Conservation (phyloP, 2,888 invertebrate species). For the Standfussiana lucernea region DNA sequence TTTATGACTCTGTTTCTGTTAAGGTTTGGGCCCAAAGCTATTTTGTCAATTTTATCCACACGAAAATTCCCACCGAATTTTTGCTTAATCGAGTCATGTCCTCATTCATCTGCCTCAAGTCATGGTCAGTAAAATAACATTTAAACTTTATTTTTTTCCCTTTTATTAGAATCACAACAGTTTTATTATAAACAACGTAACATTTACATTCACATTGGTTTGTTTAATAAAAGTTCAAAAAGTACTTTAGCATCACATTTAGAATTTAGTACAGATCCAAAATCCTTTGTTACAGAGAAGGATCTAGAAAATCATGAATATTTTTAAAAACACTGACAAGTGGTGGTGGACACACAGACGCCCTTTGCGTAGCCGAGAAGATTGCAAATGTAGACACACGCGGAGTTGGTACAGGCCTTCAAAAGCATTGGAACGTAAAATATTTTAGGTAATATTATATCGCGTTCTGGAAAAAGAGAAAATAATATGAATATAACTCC, state of each 20-base stretch:
- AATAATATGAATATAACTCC: background rate
- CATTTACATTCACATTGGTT: background rate
- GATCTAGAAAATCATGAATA: background rate
- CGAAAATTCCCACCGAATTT: background rate
- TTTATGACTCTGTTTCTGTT: background rate
- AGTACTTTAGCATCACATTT: no score
- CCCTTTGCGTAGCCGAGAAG: constrained; percentile 44
- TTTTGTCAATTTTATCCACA: background rate
- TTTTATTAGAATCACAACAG: constrained; percentile 3
- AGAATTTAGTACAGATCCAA: background rate
- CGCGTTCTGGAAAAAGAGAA: constrained; percentile 35
- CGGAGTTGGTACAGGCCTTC: constrained; percentile 30
- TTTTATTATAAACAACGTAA: background rate
- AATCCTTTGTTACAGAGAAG: background rate
- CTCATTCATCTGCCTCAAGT: background rate
- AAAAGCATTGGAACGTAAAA: constrained; percentile 25
- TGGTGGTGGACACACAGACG: constrained; percentile 36
- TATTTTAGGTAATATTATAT: background rate
- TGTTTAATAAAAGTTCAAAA: no score
- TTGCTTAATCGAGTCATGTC: background rate
- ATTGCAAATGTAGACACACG: constrained; percentile 38
- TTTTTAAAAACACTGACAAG: constrained; percentile 46
- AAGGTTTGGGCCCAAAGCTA: background rate
- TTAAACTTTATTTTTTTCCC: background rate
- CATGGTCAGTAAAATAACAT: background rate